phyloP scores from a whole-genome alignment of 1,140 invertebrate genomes.

The Halesus radiatus region DNA sequence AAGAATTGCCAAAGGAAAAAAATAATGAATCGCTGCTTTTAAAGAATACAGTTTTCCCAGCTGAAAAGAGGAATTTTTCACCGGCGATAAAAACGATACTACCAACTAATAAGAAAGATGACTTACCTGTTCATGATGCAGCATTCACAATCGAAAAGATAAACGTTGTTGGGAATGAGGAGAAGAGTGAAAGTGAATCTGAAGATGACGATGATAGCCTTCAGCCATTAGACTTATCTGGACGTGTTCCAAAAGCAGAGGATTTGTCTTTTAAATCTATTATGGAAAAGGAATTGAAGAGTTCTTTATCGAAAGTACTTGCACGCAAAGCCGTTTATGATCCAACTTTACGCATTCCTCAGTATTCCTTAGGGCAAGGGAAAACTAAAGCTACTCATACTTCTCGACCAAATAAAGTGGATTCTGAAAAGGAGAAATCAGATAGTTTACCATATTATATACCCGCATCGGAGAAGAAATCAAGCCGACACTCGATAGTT shows the following conservation, averaged over 20 bases:
- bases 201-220: constrained; percentile 36
- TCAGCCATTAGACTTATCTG: constrained; percentile 51
- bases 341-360: constrained; percentile 53
- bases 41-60: not conserved
- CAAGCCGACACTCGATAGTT: not conserved
- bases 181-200: not conserved
- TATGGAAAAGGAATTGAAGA: constrained; percentile 17
- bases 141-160: not conserved
- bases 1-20: no score
- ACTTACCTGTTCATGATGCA: not conserved
- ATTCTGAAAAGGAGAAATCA: not conserved
- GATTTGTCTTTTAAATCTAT: constrained; percentile 53
- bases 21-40: no score
- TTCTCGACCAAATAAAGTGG: not conserved
- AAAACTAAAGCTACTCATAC: not conserved
- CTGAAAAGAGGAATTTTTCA: not conserved
- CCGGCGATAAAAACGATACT: not conserved
- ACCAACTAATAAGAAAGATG: not conserved
- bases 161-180: not conserved
- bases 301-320: not conserved
- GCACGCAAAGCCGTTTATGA: constrained; percentile 49
- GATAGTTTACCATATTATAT: not conserved
- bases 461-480: not conserved
- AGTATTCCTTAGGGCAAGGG: constrained; percentile 34
- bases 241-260: constrained; percentile 42